Conservation (phyloP, 2,797 vertebrate genomes). For the Vultur gryphus region DNA sequence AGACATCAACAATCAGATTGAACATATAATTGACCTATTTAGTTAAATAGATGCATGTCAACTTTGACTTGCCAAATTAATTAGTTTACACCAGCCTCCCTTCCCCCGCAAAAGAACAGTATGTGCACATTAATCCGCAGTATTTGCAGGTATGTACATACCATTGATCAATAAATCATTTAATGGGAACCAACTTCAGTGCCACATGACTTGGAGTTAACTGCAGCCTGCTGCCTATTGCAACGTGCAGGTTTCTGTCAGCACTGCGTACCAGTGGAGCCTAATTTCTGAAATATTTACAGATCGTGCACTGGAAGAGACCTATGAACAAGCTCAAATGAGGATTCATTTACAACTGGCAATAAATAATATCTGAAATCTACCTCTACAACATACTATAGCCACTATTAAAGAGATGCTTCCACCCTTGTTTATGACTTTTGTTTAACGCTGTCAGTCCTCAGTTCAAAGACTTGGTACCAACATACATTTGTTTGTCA, state of each 20-base stretch:
- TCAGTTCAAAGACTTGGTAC: not conserved
- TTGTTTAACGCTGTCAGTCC: not conserved
- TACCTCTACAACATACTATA: not conserved
- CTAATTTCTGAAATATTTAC: not conserved
- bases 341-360: not conserved
- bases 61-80: not conserved
- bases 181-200: not conserved
- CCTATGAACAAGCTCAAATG: not conserved
- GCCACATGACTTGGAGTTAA: too few relatives aligned
- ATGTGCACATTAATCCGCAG: not conserved
- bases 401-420: not conserved
- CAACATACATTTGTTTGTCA: not conserved
- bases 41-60: not conserved
- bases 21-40: not conserved
- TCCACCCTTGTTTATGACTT: not conserved
- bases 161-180: not conserved
- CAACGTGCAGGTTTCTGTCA: not conserved
- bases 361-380: not conserved
- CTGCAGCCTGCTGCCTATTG: not conserved
- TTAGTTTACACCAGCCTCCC: not conserved
- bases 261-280: accelerated
- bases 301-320: not conserved
- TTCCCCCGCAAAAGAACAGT: not conserved
- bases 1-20: not conserved
- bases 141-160: not conserved